phyloP scores from a whole-genome alignment of 2,888 invertebrate species.

The Sinodicranocentrus sp. region DNA sequence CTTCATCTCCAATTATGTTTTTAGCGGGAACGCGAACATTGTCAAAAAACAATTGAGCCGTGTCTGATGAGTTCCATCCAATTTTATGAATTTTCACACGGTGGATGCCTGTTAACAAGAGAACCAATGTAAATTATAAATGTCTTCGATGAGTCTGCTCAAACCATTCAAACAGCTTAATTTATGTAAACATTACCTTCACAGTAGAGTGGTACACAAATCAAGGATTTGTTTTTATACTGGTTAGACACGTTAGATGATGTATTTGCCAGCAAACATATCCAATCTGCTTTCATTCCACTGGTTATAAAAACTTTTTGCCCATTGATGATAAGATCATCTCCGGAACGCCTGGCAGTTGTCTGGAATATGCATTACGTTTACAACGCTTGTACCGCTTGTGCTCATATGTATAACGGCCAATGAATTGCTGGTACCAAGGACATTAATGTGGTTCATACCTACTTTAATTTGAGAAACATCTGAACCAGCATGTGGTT shows the following conservation, averaged over 20 bases:
- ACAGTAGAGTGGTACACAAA: constrained; percentile 80
- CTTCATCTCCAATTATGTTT: constrained; percentile 81
- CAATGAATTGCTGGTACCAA: too few species aligned
- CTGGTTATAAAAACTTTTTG: constrained; percentile 82
- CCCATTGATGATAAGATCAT: constrained; percentile 81
- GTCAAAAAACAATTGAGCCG: constrained; percentile 81
- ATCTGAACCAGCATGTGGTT: constrained; percentile 81
- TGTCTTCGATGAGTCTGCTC: background rate
- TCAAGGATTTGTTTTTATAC: constrained; percentile 81
- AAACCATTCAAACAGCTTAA: too few species aligned
- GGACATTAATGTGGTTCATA: too few species aligned
- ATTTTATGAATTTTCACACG: constrained; percentile 80
- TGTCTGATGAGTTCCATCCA: constrained; percentile 81
- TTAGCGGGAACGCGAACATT: constrained; percentile 80
- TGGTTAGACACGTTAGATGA: constrained; percentile 78
- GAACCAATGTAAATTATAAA: constrained; percentile 6
- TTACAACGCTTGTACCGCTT: background rate
- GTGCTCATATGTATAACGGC: too few species aligned
- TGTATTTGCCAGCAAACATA: constrained; percentile 81
- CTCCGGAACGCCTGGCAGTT: constrained; percentile 77
- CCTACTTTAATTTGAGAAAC: constrained; percentile 79
- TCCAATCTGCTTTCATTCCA: constrained; percentile 82
- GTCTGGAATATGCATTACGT: constrained; percentile 53
- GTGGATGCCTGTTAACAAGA: constrained; percentile 65
- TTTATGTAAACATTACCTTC: constrained; percentile 77